Conservation (phyloP, 2,113 vertebrate species). For the Misgurnus mizolepis region DNA sequence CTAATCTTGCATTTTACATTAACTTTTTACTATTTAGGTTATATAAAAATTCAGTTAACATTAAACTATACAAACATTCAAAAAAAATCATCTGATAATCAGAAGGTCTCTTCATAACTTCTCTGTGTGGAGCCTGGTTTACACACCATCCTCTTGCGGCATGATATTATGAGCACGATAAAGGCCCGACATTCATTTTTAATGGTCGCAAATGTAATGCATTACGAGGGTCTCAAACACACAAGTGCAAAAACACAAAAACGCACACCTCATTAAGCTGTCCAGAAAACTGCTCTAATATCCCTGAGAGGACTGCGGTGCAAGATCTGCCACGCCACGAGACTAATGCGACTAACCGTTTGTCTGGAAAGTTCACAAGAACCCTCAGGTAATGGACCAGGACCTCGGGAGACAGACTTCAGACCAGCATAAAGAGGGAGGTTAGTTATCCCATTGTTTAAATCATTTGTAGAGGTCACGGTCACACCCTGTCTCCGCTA, state of each 20-base stretch:
- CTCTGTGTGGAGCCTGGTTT: background rate
- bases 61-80: background rate
- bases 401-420: slow-evolving; percentile 21
- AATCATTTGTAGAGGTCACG: slow-evolving; percentile 16
- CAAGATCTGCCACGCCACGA: slow-evolving; percentile 3
- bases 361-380: background rate
- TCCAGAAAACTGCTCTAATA: slow-evolving; percentile 21
- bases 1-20: background rate
- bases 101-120: background rate
- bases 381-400: slow-evolving; percentile 24
- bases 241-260: background rate
- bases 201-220: slow-evolving; percentile 46
- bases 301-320: background rate
- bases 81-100: background rate
- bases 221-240: slow-evolving; percentile 10
- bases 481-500: background rate
- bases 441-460: background rate
- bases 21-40: no score
- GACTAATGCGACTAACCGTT: slow-evolving; percentile 24
- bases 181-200: slow-evolving; percentile 41
- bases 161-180: slow-evolving; percentile 34
- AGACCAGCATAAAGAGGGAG: background rate
- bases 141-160: slow-evolving; percentile 28
- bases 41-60: background rate
- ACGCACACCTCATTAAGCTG: slow-evolving; percentile 29